Percentiles rank a stretch among this genome's conserved stretches.
These are phyloP conservation scores for Theonella swinhoei DNA, from an alignment of 37 sponge, comb jelly and placozoan genomes.

Conservation along the genomic window DNA sequence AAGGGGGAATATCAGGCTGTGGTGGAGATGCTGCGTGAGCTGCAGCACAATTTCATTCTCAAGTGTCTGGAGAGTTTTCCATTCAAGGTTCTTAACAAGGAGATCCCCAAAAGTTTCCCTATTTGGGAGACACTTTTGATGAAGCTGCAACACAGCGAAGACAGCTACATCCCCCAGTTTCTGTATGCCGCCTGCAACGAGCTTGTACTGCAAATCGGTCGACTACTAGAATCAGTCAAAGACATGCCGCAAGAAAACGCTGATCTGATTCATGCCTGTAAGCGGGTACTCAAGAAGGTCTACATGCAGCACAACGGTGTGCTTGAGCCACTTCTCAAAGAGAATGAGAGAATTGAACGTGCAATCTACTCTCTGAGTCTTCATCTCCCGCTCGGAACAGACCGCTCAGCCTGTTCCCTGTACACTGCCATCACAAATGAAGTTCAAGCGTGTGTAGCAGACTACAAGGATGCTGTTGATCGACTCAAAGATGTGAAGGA, in stretches of 20 bases:
- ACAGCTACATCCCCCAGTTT: constrained; percentile 68
- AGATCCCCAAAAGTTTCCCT: constrained; percentile 56
- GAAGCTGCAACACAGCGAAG: constrained; percentile 68
- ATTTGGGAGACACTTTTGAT: constrained; percentile 77
- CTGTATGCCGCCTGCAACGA: constrained; percentile 68
- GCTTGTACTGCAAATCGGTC: constrained; percentile 56
- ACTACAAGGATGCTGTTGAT: constrained; percentile 51
- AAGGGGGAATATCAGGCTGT: constrained; percentile 39
- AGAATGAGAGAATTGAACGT: constrained; percentile 36
- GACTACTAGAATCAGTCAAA: constrained; percentile 30
- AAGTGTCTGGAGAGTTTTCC: constrained; percentile 72
- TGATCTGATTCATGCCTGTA: constrained; percentile 29
- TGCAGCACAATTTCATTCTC: constrained; percentile 37
- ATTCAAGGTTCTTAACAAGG: constrained; percentile 55
- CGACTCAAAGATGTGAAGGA: constrained; percentile 28
- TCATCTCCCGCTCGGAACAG: constrained; percentile 59
- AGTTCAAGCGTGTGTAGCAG: constrained; percentile 53
- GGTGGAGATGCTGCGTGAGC: constrained; percentile 44
- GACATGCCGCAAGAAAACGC: background rate
- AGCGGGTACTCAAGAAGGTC: constrained; percentile 64
- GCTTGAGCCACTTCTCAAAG: constrained; percentile 37
- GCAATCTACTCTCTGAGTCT: constrained; percentile 56
- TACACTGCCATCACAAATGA: constrained; percentile 58
- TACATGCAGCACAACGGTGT: constrained; percentile 78
- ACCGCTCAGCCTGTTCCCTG: constrained; percentile 32